Conservation (phyloP, 2,113 vertebrate genomes). For the Hoplias malabaricus region DNA sequence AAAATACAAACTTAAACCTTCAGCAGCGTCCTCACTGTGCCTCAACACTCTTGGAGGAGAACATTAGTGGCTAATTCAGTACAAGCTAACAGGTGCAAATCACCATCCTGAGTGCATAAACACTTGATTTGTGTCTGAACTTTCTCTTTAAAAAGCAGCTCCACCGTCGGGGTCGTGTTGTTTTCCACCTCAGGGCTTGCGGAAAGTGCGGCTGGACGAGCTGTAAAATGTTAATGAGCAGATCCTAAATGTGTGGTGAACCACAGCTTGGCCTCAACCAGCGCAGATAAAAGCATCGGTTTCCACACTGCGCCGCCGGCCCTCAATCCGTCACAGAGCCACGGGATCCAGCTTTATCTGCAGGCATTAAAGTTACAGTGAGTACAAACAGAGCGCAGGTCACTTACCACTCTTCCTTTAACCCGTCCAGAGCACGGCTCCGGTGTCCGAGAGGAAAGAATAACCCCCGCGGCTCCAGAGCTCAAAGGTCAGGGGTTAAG, state of each 20-base stretch:
- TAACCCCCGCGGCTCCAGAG: constrained; percentile 56
- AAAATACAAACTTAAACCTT: too few species aligned
- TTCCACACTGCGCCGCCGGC: constrained; percentile 58
- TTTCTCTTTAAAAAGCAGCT: too few species aligned
- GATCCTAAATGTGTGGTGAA: constrained; percentile 69
- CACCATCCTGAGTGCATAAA: too few species aligned
- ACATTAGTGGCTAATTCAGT: too few species aligned
- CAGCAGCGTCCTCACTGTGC: too few species aligned
- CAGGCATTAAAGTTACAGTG: constrained; percentile 71
- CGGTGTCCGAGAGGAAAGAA: constrained; percentile 51
- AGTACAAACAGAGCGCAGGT: constrained; percentile 68
- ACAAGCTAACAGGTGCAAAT: too few species aligned
- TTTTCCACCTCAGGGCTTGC: constrained; percentile 17
- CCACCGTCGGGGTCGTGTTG: too few species aligned
- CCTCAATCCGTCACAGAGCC: constrained; percentile 57
- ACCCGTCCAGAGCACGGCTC: constrained; percentile 59
- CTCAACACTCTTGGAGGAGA: too few species aligned
- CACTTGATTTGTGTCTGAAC: too few species aligned
- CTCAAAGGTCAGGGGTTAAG: constrained; percentile 59
- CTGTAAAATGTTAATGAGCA: constrained; percentile 56
- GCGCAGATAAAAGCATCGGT: constrained; percentile 67
- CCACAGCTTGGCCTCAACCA: constrained; percentile 65
- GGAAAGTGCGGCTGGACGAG: constrained; percentile 49
- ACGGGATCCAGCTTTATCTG: constrained; percentile 66
- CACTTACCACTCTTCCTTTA: constrained; percentile 66